phyloP scores from a whole-genome alignment of 2,888 invertebrate genomes.

The Hedychridium roseum region DNA sequence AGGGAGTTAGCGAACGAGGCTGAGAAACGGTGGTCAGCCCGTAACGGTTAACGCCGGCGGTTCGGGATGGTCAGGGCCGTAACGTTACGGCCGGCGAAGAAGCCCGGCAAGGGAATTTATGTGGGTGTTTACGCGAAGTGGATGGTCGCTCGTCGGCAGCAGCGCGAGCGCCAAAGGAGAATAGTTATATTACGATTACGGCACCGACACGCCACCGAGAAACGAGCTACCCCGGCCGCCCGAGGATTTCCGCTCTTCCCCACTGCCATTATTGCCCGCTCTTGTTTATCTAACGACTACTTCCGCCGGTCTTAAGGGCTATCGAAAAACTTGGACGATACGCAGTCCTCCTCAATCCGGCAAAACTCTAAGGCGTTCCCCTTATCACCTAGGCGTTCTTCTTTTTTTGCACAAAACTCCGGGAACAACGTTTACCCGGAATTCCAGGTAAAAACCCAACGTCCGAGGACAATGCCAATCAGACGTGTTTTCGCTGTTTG shows the following conservation, averaged over 20 bases:
- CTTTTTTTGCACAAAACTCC: too few relatives aligned
- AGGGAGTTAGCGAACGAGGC: conserved; percentile 21
- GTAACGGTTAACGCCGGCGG: conserved; percentile 42
- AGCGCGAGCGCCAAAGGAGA: conserved; percentile 27
- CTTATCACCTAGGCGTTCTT: too few relatives aligned
- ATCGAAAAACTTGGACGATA: too few relatives aligned
- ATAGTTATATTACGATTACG: conserved; percentile 53
- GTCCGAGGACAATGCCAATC: too few relatives aligned
- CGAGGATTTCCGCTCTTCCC: conserved; percentile 15
- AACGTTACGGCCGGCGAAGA: conserved; percentile 34
- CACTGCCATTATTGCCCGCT: neutral
- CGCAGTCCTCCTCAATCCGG: too few relatives aligned
- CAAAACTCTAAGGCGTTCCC: too few relatives aligned
- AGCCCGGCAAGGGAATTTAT: conserved; percentile 49
- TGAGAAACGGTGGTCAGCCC: conserved; percentile 33
- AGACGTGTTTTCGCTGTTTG: too few relatives aligned
- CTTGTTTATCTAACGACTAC: too few relatives aligned
- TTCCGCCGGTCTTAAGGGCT: too few relatives aligned
- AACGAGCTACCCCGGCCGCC: conserved; percentile 16
- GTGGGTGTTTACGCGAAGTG: conserved; percentile 50
- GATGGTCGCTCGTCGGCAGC: conserved; percentile 33
- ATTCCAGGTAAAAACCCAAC: too few relatives aligned
- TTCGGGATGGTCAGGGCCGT: conserved; percentile 32
- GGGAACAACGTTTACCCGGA: too few relatives aligned
- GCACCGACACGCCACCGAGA: conserved; percentile 26